These are phyloP conservation scores for Crocuta crocuta DNA, from an alignment of 2,113 vertebrate species.

Conservation along the genomic window DNA sequence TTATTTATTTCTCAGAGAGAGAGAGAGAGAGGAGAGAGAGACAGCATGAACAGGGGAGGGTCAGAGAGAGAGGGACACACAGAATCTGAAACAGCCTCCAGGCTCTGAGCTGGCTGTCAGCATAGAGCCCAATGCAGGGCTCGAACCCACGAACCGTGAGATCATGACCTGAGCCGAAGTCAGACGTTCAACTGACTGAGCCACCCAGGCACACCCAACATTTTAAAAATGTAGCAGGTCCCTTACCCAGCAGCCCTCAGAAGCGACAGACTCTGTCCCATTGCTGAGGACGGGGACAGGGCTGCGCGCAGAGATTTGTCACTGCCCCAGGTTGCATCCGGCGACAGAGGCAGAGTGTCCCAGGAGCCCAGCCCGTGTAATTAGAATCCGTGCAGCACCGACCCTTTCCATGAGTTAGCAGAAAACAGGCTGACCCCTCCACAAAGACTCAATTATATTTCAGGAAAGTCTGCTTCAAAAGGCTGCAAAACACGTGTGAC, in stretches of 20 bases:
- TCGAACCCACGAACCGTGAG: too few species aligned
- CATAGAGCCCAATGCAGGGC: too few species aligned
- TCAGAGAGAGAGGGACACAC: too few species aligned
- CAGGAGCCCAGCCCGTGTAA: background rate
- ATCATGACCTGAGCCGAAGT: too few species aligned
- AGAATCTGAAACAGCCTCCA: too few species aligned
- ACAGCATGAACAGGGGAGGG: too few species aligned
- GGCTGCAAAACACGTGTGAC: constrained; percentile 46
- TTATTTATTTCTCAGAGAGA: too few species aligned
- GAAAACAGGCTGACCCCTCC: background rate
- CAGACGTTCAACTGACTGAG: too few species aligned
- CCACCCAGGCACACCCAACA: background rate
- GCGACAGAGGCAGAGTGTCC: fast-evolving
- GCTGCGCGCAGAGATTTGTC: background rate
- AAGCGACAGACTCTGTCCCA: background rate
- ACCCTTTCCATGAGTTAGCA: background rate
- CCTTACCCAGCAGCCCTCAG: background rate
- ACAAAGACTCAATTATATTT: background rate
- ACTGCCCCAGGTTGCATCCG: fast-evolving
- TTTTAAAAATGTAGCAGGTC: background rate
- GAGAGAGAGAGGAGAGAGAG: too few species aligned
- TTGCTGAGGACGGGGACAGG: fast-evolving
- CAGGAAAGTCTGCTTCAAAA: constrained; percentile 45
- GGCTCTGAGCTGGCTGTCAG: too few species aligned
- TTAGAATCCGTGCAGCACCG: too few species aligned